Base-by-base conservation (phyloP, 2,888 invertebrate genomes). In the Psococerastis gibbosa region DNA sequence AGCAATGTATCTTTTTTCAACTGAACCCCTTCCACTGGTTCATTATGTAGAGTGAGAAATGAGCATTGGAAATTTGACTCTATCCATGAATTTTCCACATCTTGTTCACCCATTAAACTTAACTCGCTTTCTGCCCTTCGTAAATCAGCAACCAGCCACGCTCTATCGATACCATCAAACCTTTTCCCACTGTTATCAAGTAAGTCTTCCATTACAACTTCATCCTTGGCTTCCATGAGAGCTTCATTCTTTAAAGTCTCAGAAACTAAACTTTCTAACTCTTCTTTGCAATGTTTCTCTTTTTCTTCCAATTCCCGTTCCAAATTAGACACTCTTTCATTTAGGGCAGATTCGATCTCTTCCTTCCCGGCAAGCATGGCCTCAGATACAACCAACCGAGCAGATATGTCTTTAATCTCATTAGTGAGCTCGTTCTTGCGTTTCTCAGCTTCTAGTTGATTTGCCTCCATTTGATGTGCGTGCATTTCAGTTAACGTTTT, bases 261-360 rank as follows among this genome's bases (percentile, higher is more conserved):
- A 13, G 38, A 15, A 9, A 38, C 8, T 6, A 38, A 15, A 18
- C 22, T 20, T 38, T 38, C 38, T 20, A 38, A 20, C 20, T 38
- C 38, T 11, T 38, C 22, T 38, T 20, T 5, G 18, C 38, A 38
- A 5, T 38, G 6, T 20, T 38, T 22, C 18, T 38, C 38, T 38
- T 38, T 38, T 6, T 20, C 17, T 15, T 20, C 3, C 17, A 38
- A 13, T 5, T n/a, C 5, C 17, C 20, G 20, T 38, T 38, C 38
- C n/a, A 38, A 20, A 18, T 38, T 20, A 18, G 15, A 13, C 4
- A 38, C 11, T 38, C 38, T 5, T 18, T 17, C 18, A 11, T 5
- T 15, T 20, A 38, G 20, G 11, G 38, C 38, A 11, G 17, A n/a
- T 38, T 38, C 38, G 3, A 38, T 18, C 20, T 38, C 38, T 6